These are phyloP conservation scores for Frankliniella intonsa DNA, from an alignment of 2,888 invertebrate species.

Conservation along the genomic window DNA sequence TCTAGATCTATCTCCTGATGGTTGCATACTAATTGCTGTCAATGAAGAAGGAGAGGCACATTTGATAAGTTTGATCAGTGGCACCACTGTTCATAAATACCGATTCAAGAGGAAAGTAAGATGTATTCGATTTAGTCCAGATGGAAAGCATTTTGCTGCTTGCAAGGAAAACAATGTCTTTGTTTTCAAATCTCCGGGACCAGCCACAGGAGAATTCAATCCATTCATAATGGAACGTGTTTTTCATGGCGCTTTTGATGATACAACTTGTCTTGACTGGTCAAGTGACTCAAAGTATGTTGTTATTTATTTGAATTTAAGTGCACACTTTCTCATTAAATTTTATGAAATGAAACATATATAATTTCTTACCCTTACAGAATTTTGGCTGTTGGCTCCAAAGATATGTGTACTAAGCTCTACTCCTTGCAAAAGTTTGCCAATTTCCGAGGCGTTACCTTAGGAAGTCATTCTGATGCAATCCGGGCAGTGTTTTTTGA, in stretches of 20 bases:
- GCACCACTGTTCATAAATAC: conserved; percentile 75
- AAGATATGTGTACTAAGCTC: conserved; percentile 79
- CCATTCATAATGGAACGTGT: conserved; percentile 81
- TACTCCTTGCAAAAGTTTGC: conserved; percentile 68
- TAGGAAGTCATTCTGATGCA: conserved; percentile 80
- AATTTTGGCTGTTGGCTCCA: conserved; percentile 82
- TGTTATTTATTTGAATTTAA: background rate
- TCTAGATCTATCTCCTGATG: conserved; percentile 84
- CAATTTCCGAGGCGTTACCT: conserved; percentile 69
- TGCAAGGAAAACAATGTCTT: conserved; percentile 80
- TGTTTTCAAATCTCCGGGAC: conserved; percentile 80
- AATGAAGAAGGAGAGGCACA: conserved; percentile 86
- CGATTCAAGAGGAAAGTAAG: conserved; percentile 73
- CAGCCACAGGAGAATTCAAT: conserved; percentile 74
- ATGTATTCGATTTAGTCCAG: conserved; percentile 84
- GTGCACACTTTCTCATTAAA: background rate
- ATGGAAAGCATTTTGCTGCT: conserved; percentile 88
- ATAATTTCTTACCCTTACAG: conserved; percentile 40
- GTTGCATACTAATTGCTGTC: conserved; percentile 74
- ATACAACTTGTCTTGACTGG: conserved; percentile 87
- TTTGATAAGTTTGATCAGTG: conserved; percentile 79
- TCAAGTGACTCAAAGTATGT: conserved; percentile 75
- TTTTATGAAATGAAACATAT: background rate
- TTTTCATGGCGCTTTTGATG: conserved; percentile 76
- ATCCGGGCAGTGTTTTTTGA: conserved; percentile 88